Evolutionary conservation across 1,140 invertebrate genomes (phyloP).

Genomic region (Ericerus pela): DNA sequence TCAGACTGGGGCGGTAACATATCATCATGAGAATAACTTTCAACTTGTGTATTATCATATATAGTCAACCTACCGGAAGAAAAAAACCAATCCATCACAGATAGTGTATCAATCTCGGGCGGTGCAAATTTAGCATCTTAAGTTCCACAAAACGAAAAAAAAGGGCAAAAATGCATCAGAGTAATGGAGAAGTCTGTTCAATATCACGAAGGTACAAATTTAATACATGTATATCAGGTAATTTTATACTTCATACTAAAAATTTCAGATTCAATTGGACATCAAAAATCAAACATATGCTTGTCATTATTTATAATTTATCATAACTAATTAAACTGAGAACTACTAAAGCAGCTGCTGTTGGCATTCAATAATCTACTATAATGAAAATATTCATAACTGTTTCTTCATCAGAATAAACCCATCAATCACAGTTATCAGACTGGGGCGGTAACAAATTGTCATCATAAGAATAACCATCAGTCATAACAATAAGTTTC

Average conservation of each 20-base stretch:
- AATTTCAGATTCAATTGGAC: background rate
- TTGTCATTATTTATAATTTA: background rate
- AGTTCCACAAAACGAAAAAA: too few species aligned
- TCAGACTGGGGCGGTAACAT: too few species aligned
- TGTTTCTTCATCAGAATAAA: background rate
- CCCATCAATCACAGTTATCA: background rate
- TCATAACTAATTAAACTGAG: background rate
- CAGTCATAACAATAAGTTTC: too few species aligned
- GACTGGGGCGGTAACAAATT: background rate
- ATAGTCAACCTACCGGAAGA: too few species aligned
- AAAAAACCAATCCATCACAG: too few species aligned
- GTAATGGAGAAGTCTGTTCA: background rate
- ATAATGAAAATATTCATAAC: background rate
- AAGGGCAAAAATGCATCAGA: too few species aligned
- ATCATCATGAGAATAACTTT: background rate
- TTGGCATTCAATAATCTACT: background rate
- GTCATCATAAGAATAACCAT: too few species aligned
- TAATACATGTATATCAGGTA: too few species aligned
- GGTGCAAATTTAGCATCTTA: too few species aligned
- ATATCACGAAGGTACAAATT: too few species aligned
- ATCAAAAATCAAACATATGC: background rate
- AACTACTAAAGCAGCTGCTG: background rate
- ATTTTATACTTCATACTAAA: background rate
- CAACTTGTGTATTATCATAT: background rate
- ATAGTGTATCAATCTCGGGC: too few species aligned